These are phyloP conservation scores for Myiothlypis coronata DNA, from an alignment of 2,797 vertebrate species.

Conservation along the genomic window DNA sequence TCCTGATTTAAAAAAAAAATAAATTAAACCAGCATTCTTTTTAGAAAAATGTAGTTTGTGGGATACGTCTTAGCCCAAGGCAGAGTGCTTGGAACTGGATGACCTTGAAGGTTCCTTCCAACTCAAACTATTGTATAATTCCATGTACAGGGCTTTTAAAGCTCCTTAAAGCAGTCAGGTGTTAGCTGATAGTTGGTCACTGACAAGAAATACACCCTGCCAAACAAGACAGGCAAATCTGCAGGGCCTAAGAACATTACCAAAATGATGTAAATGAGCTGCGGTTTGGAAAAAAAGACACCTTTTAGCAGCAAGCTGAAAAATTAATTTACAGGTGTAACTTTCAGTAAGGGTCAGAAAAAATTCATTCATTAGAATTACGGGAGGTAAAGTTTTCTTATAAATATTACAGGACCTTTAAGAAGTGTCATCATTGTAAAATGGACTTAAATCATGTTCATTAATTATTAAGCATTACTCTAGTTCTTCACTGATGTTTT, in stretches of 20 bases:
- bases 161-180: not conserved
- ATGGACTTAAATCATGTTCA: constrained; percentile 74
- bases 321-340: constrained; percentile 59
- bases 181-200: not conserved
- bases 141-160: not conserved
- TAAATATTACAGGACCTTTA: constrained; percentile 77
- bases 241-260: constrained; percentile 4
- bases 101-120: not conserved
- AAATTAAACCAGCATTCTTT: not conserved
- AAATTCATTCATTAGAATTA: constrained; percentile 78
- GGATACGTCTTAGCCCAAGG: not conserved
- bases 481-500: constrained; percentile 77
- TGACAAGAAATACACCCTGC: not conserved
- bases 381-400: constrained; percentile 73
- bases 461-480: constrained; percentile 82
- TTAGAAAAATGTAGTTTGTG: not conserved
- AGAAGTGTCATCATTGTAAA: constrained; percentile 73
- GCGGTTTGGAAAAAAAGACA: constrained; percentile 5
- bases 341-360: constrained; percentile 74
- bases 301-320: constrained; percentile 50
- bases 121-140: not conserved
- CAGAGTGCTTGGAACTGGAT: not conserved
- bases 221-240: not conserved
- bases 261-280: constrained; percentile 42
- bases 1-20: not conserved